Evolutionary conservation across 2,797 vertebrate genomes (phyloP).

Genomic region (Stomatorhinus walkeri): DNA sequence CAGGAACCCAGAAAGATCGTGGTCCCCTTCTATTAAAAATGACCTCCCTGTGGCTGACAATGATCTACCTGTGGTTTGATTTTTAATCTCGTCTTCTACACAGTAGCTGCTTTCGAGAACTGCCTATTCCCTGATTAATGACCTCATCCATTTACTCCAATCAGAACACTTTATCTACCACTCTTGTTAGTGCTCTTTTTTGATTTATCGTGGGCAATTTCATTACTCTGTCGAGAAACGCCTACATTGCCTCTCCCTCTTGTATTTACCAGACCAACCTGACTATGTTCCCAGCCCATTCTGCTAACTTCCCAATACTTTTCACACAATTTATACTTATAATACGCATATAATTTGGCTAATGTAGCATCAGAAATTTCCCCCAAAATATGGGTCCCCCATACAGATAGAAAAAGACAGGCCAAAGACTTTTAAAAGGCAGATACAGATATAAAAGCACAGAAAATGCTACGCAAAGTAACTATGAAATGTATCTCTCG

Average conservation of each 20-base stretch:
- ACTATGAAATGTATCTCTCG: background rate
- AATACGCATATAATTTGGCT: constrained; percentile 20
- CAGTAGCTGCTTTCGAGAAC: background rate
- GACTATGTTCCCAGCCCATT: background rate
- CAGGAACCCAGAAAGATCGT: background rate
- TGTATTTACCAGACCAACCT: background rate
- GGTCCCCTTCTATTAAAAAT: background rate
- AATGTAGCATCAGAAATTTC: constrained; percentile 11
- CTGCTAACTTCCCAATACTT: background rate
- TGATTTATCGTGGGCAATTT: background rate
- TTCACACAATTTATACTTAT: constrained; percentile 7
- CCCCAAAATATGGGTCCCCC: constrained; percentile 16
- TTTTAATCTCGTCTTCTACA: background rate
- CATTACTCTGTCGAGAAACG: background rate
- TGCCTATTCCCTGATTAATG: background rate
- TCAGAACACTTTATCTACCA: background rate
- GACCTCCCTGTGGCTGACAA: background rate
- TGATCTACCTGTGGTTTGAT: background rate
- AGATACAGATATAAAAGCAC: constrained; percentile 18
- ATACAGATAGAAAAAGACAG: constrained; percentile 27
- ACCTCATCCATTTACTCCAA: background rate
- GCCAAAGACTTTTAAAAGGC: constrained; percentile 18
- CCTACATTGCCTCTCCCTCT: background rate
- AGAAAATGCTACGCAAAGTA: constrained; percentile 11
- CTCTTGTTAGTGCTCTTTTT: background rate